These are phyloP conservation scores for Nipponia nippon DNA, from an alignment of 2,113 vertebrate species.

Conservation along the genomic window DNA sequence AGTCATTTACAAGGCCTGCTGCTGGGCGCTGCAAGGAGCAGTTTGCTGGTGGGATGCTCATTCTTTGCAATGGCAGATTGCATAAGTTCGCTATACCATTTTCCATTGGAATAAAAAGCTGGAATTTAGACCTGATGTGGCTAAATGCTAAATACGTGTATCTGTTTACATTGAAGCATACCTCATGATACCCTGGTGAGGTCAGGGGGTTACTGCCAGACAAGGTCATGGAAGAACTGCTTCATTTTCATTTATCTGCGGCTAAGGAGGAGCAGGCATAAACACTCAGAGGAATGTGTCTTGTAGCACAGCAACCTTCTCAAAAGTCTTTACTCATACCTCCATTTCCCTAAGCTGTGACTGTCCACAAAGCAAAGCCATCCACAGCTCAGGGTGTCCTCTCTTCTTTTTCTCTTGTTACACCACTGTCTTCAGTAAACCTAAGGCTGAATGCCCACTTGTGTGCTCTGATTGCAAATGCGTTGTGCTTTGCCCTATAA, in stretches of 20 bases:
- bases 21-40: not conserved
- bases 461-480: not conserved
- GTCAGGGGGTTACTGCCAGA: not conserved
- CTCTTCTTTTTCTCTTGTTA: not conserved
- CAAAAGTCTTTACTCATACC: not conserved
- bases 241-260: not conserved
- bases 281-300: not conserved
- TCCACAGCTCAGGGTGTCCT: not conserved
- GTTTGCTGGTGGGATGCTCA: not conserved
- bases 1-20: conserved; percentile 9
- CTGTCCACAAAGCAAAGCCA: not conserved
- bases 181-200: not conserved
- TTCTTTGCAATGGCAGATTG: not conserved
- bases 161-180: not conserved
- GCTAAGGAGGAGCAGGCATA: not conserved
- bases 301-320: not conserved
- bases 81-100: accelerated
- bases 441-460: not conserved
- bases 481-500: not conserved
- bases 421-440: not conserved
- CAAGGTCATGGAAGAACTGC: not conserved
- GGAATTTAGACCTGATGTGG: not conserved
- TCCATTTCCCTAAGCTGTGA: not conserved
- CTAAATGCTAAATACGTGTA: not conserved
- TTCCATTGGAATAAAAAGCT: not conserved